Evolutionary conservation across 2,888 invertebrate genomes (phyloP).

Genomic region (Pinctada fucata): DNA sequence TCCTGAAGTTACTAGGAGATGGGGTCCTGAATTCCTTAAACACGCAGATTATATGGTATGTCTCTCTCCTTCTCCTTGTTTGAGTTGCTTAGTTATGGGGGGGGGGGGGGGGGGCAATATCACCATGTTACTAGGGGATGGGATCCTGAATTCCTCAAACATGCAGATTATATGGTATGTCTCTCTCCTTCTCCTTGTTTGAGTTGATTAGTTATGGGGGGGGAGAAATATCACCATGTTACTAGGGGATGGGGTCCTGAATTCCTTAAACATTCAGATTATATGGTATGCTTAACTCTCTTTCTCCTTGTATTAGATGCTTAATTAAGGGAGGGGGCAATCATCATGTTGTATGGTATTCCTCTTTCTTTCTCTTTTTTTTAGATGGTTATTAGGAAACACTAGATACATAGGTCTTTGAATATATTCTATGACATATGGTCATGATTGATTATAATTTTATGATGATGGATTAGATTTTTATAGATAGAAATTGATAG

Average conservation of each 20-base stretch:
- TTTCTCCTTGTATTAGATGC: too few relatives aligned
- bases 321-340: too few relatives aligned
- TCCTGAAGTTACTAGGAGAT: conserved; percentile 78
- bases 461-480: too few relatives aligned
- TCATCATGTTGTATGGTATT: conserved; percentile 78
- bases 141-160: conserved; percentile 77
- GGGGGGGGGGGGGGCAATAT: too few relatives aligned
- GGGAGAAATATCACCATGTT: too few relatives aligned
- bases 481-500: too few relatives aligned
- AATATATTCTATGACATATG: too few relatives aligned
- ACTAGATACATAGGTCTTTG: too few relatives aligned
- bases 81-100: too few relatives aligned
- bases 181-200: not conserved
- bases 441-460: too few relatives aligned
- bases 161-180: conserved; percentile 78
- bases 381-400: too few relatives aligned
- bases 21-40: conserved; percentile 77
- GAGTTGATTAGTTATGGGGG: too few relatives aligned
- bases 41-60: conserved; percentile 78
- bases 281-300: conserved; percentile 74
- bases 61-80: not conserved
- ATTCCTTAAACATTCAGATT: conserved; percentile 78
- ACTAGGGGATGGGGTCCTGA: conserved; percentile 76
- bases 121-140: conserved; percentile 69
- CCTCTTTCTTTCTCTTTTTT: not conserved